phyloP scores from a whole-genome alignment of 2,113 vertebrate species.

The Calonectris borealis region DNA sequence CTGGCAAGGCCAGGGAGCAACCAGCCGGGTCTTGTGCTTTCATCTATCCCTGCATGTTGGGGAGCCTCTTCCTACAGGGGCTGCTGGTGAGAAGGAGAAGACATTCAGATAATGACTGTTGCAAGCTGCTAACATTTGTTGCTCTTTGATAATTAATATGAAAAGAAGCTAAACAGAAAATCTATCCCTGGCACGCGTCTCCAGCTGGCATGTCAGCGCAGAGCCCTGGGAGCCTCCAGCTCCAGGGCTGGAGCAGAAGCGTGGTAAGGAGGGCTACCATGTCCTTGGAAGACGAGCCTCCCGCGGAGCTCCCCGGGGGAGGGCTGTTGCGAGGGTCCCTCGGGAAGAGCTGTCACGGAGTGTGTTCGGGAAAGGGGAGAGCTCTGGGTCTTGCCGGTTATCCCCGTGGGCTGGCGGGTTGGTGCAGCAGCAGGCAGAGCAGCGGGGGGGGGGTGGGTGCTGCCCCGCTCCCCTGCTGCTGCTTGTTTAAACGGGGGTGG shows the following conservation, averaged over 20 bases:
- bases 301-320: not conserved
- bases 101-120: slow-evolving; percentile 1
- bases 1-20: not conserved
- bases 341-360: not conserved
- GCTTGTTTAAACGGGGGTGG: not conserved
- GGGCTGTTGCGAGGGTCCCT: not conserved
- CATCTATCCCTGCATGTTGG: not conserved
- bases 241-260: not conserved
- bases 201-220: not conserved
- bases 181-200: not conserved
- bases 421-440: not conserved
- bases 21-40: not conserved
- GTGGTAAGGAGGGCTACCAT: fast-evolving
- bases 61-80: not conserved
- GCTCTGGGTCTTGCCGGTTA: not conserved
- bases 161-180: slow-evolving; percentile 39
- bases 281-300: not conserved
- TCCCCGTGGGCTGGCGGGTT: not conserved
- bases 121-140: slow-evolving; percentile 17
- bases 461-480: not conserved
- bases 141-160: slow-evolving; percentile 45
- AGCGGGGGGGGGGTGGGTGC: fast-evolving
- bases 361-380: not conserved
- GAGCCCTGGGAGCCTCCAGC: not conserved
- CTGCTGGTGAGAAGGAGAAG: not conserved